Conservation (phyloP, 2,888 invertebrate genomes). For the Cataglyphis albicans region DNA sequence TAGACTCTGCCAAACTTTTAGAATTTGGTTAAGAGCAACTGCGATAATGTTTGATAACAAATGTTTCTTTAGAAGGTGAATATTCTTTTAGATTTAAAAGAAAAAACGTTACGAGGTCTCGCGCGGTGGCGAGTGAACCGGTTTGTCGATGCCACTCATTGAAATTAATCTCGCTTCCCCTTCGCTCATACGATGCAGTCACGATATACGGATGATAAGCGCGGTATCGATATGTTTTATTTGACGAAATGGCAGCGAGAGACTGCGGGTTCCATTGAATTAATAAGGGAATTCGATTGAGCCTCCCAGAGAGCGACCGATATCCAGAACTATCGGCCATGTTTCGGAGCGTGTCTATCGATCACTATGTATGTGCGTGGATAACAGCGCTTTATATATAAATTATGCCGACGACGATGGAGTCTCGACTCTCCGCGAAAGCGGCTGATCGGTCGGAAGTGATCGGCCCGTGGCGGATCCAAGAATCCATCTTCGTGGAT, state of each 20-base stretch:
- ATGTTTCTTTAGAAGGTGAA: conserved; percentile 15
- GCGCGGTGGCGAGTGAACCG: conserved; percentile 29
- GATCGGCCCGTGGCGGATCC: conserved; percentile 53
- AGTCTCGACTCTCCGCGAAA: conserved; percentile 67
- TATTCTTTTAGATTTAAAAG: conserved; percentile 17
- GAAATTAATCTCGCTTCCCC: conserved; percentile 34
- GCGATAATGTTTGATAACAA: conserved; percentile 35
- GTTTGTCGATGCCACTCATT: conserved; percentile 20
- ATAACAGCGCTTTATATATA: conserved; percentile 74
- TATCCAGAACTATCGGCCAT: conserved; percentile 55
- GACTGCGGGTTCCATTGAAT: conserved; percentile 51
- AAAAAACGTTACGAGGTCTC: neutral
- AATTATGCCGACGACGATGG: conserved; percentile 77
- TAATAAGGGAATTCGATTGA: conserved; percentile 54
- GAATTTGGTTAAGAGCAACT: neutral
- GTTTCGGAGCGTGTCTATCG: conserved; percentile 66
- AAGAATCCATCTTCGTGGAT: conserved; percentile 68
- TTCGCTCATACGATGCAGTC: neutral
- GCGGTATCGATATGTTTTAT: conserved; percentile 33
- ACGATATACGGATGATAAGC: conserved; percentile 32
- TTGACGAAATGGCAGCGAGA: conserved; percentile 22
- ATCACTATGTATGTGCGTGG: conserved; percentile 71
- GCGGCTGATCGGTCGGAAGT: conserved; percentile 63
- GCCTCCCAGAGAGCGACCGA: conserved; percentile 23
- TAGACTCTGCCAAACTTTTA: neutral